A percentile compares a stretch with the other conserved stretches of the same genome.
Evolutionary conservation across 2,888 invertebrate species (phyloP).

Genomic region (Lucinisca nassula): DNA sequence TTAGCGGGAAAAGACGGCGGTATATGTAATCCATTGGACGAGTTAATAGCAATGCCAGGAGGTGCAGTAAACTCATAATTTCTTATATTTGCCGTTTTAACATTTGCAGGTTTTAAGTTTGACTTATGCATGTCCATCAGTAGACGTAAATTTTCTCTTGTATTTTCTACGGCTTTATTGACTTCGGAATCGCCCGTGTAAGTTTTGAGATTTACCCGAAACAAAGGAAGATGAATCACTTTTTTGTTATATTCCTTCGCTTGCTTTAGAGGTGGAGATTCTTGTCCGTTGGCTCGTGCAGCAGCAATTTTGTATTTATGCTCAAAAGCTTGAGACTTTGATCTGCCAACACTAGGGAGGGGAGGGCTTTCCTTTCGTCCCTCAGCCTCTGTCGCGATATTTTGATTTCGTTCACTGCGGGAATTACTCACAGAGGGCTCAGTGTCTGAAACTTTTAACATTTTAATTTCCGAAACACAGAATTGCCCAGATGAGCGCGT

Average conservation of each 20-base stretch:
- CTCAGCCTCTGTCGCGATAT: neutral
- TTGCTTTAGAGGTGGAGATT: slow-evolving; percentile 40
- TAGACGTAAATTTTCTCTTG: slow-evolving; percentile 63
- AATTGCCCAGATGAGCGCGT: neutral
- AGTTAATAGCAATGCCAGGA: neutral
- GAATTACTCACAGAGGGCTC: neutral
- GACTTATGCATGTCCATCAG: slow-evolving; percentile 64
- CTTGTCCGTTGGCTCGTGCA: slow-evolving; percentile 51
- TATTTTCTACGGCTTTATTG: slow-evolving; percentile 60
- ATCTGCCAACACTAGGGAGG: slow-evolving; percentile 31
- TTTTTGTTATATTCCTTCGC: slow-evolving; percentile 52
- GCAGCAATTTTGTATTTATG: slow-evolving; percentile 64
- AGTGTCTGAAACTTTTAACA: neutral
- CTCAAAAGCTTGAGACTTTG: slow-evolving; percentile 63
- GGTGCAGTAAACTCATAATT: slow-evolving; percentile 67
- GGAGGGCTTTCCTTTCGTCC: slow-evolving; percentile 1
- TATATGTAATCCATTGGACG: neutral
- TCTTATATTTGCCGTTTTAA: slow-evolving; percentile 65
- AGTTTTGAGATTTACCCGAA: slow-evolving; percentile 65
- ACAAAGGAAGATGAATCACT: slow-evolving; percentile 67
- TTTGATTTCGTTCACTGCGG: slow-evolving; percentile 16
- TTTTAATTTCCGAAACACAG: slow-evolving; percentile 1
- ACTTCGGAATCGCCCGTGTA: slow-evolving; percentile 59
- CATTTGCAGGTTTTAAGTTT: slow-evolving; percentile 54
- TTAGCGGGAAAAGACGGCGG: slow-evolving; percentile 60